Evolutionary conservation across 2,797 vertebrate species (phyloP), one percentile per base, ranked within the genome.

Genomic region (Galaxias olidus): DNA sequence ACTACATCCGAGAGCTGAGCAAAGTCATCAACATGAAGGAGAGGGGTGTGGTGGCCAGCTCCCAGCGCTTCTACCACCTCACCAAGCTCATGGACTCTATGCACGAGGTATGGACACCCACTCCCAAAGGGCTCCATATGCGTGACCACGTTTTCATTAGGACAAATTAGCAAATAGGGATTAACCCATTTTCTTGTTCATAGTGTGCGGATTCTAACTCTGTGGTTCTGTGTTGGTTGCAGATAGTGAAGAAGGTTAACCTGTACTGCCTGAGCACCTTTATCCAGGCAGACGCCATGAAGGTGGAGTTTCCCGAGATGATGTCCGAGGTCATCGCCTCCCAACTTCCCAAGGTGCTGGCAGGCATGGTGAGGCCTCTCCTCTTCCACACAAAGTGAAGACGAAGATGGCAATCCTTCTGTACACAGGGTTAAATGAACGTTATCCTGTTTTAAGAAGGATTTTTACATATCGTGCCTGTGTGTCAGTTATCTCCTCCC

Each of bases 281-380:
- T 86, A 94, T 99, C 81, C 97, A 99, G 87, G 98, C 98, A 0
- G 95, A 96, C 13, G 78, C 95, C 63, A 91, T 99, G 91, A 95
- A 91, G 20, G 96, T 99, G 74, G 97, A 98, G 86, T 99, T 99
- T 74, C 98, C 98, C 0, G 97, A 98, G 88, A 99, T 99, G 98
- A 99, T 99, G 98, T 92, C 97, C 14, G 98, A 99, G 87, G 95
- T 99, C 71, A 99, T 99, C 68, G 91, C 96, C 58, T 97, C 97
- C 19, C 98, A 99, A 79, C 88, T 99, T 53, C 98, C 98, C 65
- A 98, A 98, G 88, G 95, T 99, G 75, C 89, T 99, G 79, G 97
- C 97, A 4, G 98, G 97, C 69, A 99, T 99, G 97, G 98, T 99
- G 92, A 96, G 93, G 82, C 96, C 95, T 14, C 93, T 99, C 72